These are phyloP conservation scores for Pygmarrhopalites habei DNA, from an alignment of 1,140 invertebrate species.

Conservation along the genomic window DNA sequence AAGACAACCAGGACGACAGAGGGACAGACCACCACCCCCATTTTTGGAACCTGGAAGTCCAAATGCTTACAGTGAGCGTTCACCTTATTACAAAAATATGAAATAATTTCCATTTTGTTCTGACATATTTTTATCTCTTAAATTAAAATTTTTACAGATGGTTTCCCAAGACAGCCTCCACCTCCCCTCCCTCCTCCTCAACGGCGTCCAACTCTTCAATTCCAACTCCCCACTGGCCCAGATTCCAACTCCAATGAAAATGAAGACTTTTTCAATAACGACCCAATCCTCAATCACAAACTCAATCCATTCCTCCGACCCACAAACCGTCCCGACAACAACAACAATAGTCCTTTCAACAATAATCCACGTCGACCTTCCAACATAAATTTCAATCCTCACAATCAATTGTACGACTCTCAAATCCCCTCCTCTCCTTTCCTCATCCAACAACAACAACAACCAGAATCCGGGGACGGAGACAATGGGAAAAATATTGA, in stretches of 20 bases:
- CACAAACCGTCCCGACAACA: not conserved
- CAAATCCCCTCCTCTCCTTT: no score
- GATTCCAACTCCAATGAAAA: not conserved
- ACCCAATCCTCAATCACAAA: not conserved
- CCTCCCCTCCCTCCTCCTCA: not conserved
- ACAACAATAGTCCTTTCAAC: not conserved
- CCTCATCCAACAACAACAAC: not conserved
- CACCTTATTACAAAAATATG: no score
- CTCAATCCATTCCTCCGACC: conserved; percentile 1
- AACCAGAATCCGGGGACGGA: not conserved
- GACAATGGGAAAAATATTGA: no score
- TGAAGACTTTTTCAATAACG: conserved; percentile 1
- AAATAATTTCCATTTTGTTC: no score
- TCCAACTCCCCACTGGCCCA: not conserved
- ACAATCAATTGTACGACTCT: not conserved
- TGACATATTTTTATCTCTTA: no score
- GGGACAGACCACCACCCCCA: not conserved
- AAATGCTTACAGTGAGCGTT: no score
- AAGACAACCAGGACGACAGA: conserved; percentile 2
- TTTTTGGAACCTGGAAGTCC: no score
- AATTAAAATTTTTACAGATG: no score
- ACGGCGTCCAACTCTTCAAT: not conserved
- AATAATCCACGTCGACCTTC: not conserved
- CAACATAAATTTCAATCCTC: not conserved
- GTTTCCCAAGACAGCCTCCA: no score